Conservation (phyloP, 1,140 invertebrate genomes). For the Macrosteles quadrilineatus region DNA sequence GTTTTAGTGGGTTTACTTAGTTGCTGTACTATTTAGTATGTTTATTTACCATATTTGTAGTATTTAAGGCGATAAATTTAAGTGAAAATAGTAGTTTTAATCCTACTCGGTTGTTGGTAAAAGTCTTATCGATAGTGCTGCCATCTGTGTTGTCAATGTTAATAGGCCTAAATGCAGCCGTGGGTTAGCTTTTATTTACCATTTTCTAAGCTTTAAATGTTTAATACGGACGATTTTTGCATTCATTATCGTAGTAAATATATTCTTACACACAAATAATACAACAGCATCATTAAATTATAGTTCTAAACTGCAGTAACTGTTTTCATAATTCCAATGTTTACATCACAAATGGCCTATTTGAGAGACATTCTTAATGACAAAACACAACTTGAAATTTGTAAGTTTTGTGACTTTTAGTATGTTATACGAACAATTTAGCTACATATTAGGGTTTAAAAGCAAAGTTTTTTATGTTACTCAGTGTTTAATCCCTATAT, state of each 20-base stretch:
- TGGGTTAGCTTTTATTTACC: constrained; percentile 41
- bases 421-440: not conserved
- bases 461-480: too few relatives aligned
- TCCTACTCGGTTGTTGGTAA: not conserved
- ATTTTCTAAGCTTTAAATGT: not conserved
- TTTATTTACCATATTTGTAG: too few relatives aligned
- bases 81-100: not conserved
- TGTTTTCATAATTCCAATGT: constrained; percentile 46
- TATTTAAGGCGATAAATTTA: too few relatives aligned
- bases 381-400: constrained; percentile 13
- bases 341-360: constrained; percentile 50
- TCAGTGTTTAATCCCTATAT: too few relatives aligned
- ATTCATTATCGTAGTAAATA: not conserved
- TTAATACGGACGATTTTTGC: constrained; percentile 24
- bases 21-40: too few relatives aligned
- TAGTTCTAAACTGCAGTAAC: not conserved
- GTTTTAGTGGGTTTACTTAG: too few relatives aligned
- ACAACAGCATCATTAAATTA: not conserved
- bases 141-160: constrained; percentile 71
- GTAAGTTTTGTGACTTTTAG: constrained; percentile 10
- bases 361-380: constrained; percentile 37
- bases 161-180: constrained; percentile 52
- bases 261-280: too few relatives aligned
- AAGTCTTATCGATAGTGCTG: constrained; percentile 49
- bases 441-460: not conserved